Evolutionary conservation across 2,888 invertebrate genomes (phyloP), one percentile per base, ranked within the genome.

Genomic region (Eudemis profundana): DNA sequence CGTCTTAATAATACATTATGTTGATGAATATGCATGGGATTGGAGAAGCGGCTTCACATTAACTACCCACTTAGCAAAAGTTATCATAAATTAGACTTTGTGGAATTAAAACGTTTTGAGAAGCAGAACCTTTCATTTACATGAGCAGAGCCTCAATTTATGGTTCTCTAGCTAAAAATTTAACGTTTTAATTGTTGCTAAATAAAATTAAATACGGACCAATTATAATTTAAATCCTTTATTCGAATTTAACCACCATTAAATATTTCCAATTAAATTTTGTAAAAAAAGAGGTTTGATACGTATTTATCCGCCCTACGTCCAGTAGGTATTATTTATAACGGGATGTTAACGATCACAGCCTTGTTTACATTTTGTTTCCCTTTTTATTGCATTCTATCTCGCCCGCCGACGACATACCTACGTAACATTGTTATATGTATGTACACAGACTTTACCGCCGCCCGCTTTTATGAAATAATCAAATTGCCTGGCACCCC

Each of bases 1-100:
- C 51, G 46, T 44, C 64, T 65, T 59, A 65, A 65, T 59, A 59
- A 59, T 65, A 65, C 64, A 59, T 59, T 51, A 44, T n/a, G 19
- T 19, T 38, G 51, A 59, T 65, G 46, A 65, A 65, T 65, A 65
- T 59, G 59, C 50, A 65, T 65, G 38, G 51, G 38, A 29, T 44
- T 21, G 29, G 33, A 47, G 29, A 14, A 51, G 7, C 36, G 19
- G 40, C 36, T 54, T 42, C 27, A 27, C 44, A 50, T 59, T 64
- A 38, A 59, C 57, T 64, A 59, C 57, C 56, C 50, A 59, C 19
- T 65, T 46, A 51, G 44, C 36, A 38, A 38, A 64, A 51, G 44
- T 59, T 59, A 65, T 19, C 44, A 51, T 65, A 64, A 57, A 57
- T 64, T 38, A 44, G 12, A 33, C 42, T 42, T n/a, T 33, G 29